phyloP scores from a whole-genome alignment of 2,113 vertebrate species.

The Cacatua alba region DNA sequence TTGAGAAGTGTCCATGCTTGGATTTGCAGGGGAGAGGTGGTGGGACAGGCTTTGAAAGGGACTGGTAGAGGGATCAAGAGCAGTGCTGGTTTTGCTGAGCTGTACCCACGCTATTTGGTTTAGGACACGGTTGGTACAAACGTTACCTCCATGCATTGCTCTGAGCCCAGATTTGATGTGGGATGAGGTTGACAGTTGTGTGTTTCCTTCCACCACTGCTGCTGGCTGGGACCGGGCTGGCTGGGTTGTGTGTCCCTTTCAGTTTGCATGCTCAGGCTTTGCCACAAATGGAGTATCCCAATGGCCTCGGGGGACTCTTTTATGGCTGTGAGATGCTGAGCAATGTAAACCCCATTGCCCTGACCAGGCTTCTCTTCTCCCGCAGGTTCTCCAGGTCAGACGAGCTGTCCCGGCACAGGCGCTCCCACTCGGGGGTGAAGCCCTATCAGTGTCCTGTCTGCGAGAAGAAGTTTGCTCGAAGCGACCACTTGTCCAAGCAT shows the following conservation, averaged over 20 bases:
- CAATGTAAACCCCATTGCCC: neutral
- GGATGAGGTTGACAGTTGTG: neutral
- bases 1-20: neutral
- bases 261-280: neutral
- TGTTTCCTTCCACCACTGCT: neutral
- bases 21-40: neutral
- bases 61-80: neutral
- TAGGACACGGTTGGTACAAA: neutral
- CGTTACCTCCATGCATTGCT: rapidly evolving
- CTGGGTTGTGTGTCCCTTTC: neutral
- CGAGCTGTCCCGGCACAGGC: constrained; percentile 93
- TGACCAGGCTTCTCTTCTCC: constrained; percentile 13
- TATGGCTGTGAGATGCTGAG: rapidly evolving
- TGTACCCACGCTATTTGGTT: neutral
- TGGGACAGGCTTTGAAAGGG: neutral
- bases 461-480: constrained; percentile 98
- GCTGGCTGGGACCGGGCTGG: neutral
- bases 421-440: constrained; percentile 97
- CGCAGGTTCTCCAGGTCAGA: constrained; percentile 95
- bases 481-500: constrained; percentile 99
- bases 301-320: neutral
- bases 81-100: rapidly evolving
- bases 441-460: constrained; percentile 96
- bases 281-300: neutral
- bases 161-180: neutral